Evolutionary conservation across 2,888 invertebrate genomes (phyloP), one percentile per base, ranked within the genome.

Genomic region (Chrysolina americana): DNA sequence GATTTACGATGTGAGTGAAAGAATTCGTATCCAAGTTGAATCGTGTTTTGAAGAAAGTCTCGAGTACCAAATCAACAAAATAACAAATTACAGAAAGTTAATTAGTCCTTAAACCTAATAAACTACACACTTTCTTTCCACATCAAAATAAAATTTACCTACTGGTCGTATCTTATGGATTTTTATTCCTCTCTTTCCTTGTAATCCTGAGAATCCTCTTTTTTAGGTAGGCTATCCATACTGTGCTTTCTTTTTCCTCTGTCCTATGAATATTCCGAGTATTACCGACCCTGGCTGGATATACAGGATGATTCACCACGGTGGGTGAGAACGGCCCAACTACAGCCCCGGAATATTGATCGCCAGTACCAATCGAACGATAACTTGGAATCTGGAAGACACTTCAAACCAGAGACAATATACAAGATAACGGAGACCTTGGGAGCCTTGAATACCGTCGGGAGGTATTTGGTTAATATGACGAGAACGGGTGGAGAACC

Each of bases 401-500:
- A 87, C 81, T 87, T 88, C 73, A 82, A 84, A 65, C 87, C 87
- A 36, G 87, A 88, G 73, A 88, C 90, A 0, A 83, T 91, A 71
- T 84, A 87, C 68, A 89, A 89, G 68, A 90, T 91, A 76, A 90
- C 91, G 0, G 92, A 92, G 85, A 92, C 92, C 0, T 85, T 92
- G 5, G 96, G 96, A 44, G 96, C 96, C 4, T 90, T 96, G 17
- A 96, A 96, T 80, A 95, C 96, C 1, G 94, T 96, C 0, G 96
- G 96, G 0, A 92, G 94, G 85, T 95, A 95, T 85, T 90, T 96
- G 79, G 95, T 96, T 0, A 95, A 95, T 83, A 94, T 95, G 91
- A 95, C 93, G 0, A 87, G 92, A 10, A 87, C 87, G 19, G 89
- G 80, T 41, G 78, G 88, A 71, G 86, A 85, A 69, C 47, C 72